These are phyloP conservation scores for Drosophila bunnanda DNA, from an alignment of 2,888 invertebrate genomes.

Conservation along the genomic window DNA sequence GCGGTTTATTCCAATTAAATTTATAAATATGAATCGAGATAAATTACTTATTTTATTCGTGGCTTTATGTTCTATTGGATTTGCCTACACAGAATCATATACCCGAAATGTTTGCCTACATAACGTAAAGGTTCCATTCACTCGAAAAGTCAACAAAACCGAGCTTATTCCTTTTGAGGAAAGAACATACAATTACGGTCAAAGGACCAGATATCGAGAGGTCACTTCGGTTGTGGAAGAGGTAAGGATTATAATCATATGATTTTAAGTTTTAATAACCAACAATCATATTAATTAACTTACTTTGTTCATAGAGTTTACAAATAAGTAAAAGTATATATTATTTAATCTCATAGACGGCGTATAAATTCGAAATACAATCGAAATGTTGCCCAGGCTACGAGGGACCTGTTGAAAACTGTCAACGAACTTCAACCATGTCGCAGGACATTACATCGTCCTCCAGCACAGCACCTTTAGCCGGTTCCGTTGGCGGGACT, in stretches of 20 bases:
- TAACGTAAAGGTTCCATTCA: background rate
- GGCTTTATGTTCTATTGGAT: background rate
- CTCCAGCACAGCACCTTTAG: background rate
- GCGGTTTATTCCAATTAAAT: background rate
- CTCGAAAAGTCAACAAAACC: conserved; percentile 3
- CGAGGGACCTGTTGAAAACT: conserved; percentile 1
- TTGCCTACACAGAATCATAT: background rate
- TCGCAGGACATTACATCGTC: background rate
- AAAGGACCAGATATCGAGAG: background rate
- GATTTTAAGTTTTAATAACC: background rate
- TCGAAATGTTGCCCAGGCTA: conserved; percentile 4
- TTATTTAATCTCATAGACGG: background rate
- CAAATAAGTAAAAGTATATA: background rate
- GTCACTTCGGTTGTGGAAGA: conserved; percentile 4
- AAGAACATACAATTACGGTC: background rate
- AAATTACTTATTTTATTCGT: background rate
- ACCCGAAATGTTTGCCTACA: background rate
- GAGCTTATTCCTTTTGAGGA: background rate
- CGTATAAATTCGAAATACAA: background rate
- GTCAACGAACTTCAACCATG: background rate
- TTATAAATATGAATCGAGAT: background rate
- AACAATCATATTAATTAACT: background rate
- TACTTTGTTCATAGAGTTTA: background rate
- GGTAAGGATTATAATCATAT: background rate
- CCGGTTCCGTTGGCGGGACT: background rate